A percentile compares a stretch with the other conserved stretches of the same genome.
Evolutionary conservation across 2,888 invertebrate species (phyloP).

Genomic region (Caenorhabditis zanzibari): DNA sequence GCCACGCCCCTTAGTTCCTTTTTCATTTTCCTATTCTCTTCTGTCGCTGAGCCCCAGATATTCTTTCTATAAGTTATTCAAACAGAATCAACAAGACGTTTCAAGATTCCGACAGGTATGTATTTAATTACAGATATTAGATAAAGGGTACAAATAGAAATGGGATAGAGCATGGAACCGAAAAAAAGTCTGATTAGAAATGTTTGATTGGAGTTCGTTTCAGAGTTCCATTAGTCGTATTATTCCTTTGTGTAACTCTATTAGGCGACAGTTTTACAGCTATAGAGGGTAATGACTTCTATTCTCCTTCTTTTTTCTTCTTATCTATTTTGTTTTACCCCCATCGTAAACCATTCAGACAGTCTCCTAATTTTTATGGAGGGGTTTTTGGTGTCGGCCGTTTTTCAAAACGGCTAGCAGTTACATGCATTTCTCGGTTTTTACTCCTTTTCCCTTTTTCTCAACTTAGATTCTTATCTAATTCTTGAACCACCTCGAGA

Average conservation of each 20-base stretch:
- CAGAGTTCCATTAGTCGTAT: too few species aligned
- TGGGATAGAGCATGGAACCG: too few species aligned
- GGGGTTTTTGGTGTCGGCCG: not conserved
- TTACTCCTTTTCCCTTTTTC: not conserved
- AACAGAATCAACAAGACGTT: slow-evolving; percentile 7
- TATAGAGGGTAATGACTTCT: not conserved
- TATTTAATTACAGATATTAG: too few species aligned
- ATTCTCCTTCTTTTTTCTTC: not conserved
- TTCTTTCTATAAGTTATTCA: not conserved
- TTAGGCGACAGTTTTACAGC: too few species aligned
- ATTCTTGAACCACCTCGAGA: slow-evolving; percentile 1
- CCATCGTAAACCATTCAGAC: slow-evolving; percentile 59
- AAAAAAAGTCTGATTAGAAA: too few species aligned
- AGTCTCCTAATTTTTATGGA: slow-evolving; percentile 46
- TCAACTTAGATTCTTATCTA: slow-evolving; percentile 10
- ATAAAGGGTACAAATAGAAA: too few species aligned
- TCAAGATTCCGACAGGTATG: too few species aligned
- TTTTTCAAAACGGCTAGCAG: slow-evolving; percentile 20
- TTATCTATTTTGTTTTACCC: slow-evolving; percentile 42
- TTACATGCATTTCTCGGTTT: slow-evolving; percentile 5
- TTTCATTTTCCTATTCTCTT: not conserved
- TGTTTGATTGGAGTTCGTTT: too few species aligned
- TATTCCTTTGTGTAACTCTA: too few species aligned
- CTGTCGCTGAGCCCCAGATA: not conserved
- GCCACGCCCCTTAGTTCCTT: not conserved